Evolutionary conservation across 2,113 vertebrate genomes (phyloP), one percentile per base, ranked within the genome.

Genomic region (Nothobranchius furzeri): DNA sequence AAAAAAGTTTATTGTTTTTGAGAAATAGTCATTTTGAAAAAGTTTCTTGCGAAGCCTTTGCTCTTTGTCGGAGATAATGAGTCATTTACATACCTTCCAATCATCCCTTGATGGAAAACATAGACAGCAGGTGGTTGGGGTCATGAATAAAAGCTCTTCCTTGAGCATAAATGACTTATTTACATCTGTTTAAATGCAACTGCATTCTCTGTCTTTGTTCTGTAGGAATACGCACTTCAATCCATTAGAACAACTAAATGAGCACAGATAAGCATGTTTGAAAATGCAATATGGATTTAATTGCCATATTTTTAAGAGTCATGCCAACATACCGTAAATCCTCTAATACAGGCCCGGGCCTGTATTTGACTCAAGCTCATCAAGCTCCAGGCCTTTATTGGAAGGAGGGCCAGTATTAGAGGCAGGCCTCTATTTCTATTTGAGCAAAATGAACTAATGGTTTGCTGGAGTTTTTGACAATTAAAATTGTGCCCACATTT

Each of bases 1-100:
- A 49, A 71, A 71, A 30, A 3, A 50, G 53, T 58, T 73, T 46
- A 56, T 15, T 65, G 14, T 70, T 68, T 76, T 24, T 24, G 6
- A 70, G 58, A 78, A 83, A 70, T 81, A 78, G 17, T 68, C 63
- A 51, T 76, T 73, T 82, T 40, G 60, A 76, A 77, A 47, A 85
- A 86, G 60, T 80, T 86, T 76, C 48, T 37, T 60, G 43, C 3
- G 12, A 45, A 82, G 68, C 70, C 72, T 79, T 80, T 82, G 70
- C 78, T 78, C 76, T 73, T 60, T 52, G 75, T 85, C 60, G 63
- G 63, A 75, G 83, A 85, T 90, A 90, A 90, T 87, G 87, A 90
- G 60, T 71, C 64, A 85, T 88, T 90, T 90, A 68, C 79, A 87
- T 88, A 66, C 79, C 84, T 88, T 88, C 79, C 76, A 59, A 68